phyloP scores from a whole-genome alignment of 2,888 invertebrate genomes.

The Amorpha juglandis region DNA sequence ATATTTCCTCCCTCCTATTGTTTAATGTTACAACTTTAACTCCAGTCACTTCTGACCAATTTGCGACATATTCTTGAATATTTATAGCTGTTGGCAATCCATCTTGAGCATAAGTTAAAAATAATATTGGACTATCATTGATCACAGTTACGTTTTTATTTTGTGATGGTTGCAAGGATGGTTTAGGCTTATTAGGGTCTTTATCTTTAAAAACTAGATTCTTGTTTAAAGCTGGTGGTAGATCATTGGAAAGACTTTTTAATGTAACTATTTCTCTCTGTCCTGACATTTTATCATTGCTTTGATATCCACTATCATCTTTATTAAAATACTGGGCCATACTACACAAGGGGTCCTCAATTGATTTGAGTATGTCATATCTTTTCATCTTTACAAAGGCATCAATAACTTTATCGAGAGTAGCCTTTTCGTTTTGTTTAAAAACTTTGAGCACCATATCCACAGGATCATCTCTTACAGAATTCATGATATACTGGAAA shows the following conservation, averaged over 20 bases:
- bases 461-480: conserved; percentile 80
- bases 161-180: conserved; percentile 46
- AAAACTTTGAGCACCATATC: conserved; percentile 82
- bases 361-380: conserved; percentile 79
- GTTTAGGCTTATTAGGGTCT: conserved; percentile 58
- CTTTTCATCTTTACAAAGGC: conserved; percentile 77
- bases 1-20: conserved; percentile 78
- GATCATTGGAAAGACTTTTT: conserved; percentile 64
- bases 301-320: conserved; percentile 77
- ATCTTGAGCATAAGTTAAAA: conserved; percentile 83
- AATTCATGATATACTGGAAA: conserved; percentile 80
- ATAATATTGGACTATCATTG: conserved; percentile 67
- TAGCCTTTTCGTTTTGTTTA: conserved; percentile 79
- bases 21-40: conserved; percentile 73
- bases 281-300: conserved; percentile 59
- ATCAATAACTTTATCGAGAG: conserved; percentile 79
- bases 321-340: conserved; percentile 68
- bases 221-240: conserved; percentile 73
- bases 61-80: conserved; percentile 75
- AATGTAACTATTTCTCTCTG: conserved; percentile 69
- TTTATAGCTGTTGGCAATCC: conserved; percentile 74
- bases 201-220: conserved; percentile 55
- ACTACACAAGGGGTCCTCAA: conserved; percentile 69
- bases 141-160: conserved; percentile 47
- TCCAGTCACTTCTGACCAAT: conserved; percentile 68